Base-by-base conservation (phyloP, 2,888 invertebrate species). In the Melolontha melolontha region DNA sequence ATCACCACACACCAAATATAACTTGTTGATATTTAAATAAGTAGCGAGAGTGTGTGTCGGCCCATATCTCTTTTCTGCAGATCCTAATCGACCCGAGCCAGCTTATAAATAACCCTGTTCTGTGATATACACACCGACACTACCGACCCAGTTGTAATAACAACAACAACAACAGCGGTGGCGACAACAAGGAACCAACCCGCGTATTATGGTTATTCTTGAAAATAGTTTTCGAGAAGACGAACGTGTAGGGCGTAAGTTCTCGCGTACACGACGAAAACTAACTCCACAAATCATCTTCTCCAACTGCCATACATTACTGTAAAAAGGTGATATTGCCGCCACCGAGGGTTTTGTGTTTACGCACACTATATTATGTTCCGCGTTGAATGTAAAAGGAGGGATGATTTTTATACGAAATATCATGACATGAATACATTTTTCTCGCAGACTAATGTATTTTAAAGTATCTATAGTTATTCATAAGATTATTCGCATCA, bases 221-320 rank as follows among this genome's bases (percentile, higher is more conserved):
- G 44, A 44, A 59, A 47, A 59, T 59, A 47, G 59, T 47, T 59
- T 59, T 47, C 59, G 8, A 11, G 57, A 42, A 17, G 34, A 54
- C 16, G 39, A 41, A 57, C 57, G 42, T 22, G 59, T 34, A 54
- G 47, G 16, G 47, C 59, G 34, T 44, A 59, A 47, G 16, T 44
- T 59, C 47, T 17, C 29, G 41, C 47, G 41, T 34, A 59, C 59
- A 34, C 14, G 44, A 59, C 51, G 71, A 73, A 73, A 74, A 74
- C 72, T 74, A 70, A 65, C 69, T 69, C 72, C 71, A 74, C 73
- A 74, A 74, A 74, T 74, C 74, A 74, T 74, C 64, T 57, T 64
- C 65, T 64, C 67, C 64, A 70, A 70, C 71, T 68, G 71, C 70
- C 64, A 71, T 70, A 70, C 65, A 72, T 70, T 67, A 70, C 70